Conservation (phyloP, 1,140 invertebrate genomes). For the Pygmarrhopalites habei region DNA sequence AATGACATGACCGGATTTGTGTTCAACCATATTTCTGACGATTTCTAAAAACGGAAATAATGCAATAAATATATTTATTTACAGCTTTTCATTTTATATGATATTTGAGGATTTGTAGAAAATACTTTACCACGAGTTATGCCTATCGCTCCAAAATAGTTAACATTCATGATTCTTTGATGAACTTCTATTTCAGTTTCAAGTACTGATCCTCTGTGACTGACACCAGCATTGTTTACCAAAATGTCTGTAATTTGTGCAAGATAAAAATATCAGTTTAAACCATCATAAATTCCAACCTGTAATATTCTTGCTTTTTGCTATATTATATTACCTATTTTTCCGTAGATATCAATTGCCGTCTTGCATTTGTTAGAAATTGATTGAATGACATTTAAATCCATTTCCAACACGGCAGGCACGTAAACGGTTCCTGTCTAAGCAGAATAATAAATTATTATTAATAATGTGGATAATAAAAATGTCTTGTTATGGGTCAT, state of each 20-base stretch:
- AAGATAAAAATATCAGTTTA: no score
- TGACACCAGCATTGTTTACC: constrained; percentile 87
- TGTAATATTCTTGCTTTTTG: no score
- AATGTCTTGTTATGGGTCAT: no score
- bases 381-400: constrained; percentile 63
- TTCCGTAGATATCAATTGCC: constrained; percentile 12
- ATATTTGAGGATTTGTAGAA: no score
- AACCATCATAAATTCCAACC: constrained; percentile 57
- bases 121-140: constrained; percentile 82
- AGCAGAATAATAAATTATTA: no score
- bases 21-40: constrained; percentile 71
- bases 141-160: constrained; percentile 87
- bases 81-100: no score
- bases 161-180: constrained; percentile 81
- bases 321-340: no score
- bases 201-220: constrained; percentile 66
- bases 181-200: constrained; percentile 77
- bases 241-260: no score
- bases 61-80: not conserved
- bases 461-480: no score
- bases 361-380: constrained; percentile 53
- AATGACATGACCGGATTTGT: constrained; percentile 72
- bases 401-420: constrained; percentile 66
- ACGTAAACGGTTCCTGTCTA: constrained; percentile 53
- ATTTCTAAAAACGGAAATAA: constrained; percentile 52